Conservation (phyloP, 2,888 invertebrate genomes). For the Nycteola revayana region DNA sequence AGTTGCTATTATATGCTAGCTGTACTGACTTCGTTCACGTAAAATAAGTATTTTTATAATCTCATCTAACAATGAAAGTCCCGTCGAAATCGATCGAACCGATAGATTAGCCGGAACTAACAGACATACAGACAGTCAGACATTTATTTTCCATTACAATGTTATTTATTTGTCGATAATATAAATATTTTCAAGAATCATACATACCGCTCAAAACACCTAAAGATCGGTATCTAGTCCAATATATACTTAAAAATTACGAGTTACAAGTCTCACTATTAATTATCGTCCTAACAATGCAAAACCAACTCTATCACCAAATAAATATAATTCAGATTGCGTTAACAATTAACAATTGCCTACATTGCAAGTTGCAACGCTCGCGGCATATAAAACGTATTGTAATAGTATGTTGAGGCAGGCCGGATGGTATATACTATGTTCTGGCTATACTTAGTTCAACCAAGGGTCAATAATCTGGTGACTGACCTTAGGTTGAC, state of each 20-base stretch:
- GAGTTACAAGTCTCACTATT: conserved; percentile 7
- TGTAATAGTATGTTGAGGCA: conserved; percentile 52
- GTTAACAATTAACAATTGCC: conserved; percentile 10
- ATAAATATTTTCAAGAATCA: too few relatives aligned
- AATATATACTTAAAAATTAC: too few relatives aligned
- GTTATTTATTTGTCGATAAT: too few relatives aligned
- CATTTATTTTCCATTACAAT: too few relatives aligned
- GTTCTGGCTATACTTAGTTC: not conserved
- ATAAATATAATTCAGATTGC: conserved; percentile 5
- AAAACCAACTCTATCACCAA: conserved; percentile 5
- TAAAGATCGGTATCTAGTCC: not conserved
- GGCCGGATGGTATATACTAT: conserved; percentile 45
- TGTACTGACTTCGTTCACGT: too few relatives aligned
- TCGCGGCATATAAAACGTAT: conserved; percentile 38
- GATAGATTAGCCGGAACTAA: too few relatives aligned
- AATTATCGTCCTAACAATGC: conserved; percentile 7
- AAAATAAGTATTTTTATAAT: too few relatives aligned
- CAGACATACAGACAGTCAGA: too few relatives aligned
- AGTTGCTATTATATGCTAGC: too few relatives aligned
- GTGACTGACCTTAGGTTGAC: conserved; percentile 55
- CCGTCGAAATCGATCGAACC: too few relatives aligned
- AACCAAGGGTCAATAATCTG: conserved; percentile 37
- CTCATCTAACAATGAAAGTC: too few relatives aligned
- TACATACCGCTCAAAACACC: not conserved
- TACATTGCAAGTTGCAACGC: conserved; percentile 26